Conservation (phyloP, 2,888 invertebrate genomes). For the Cabera pusaria region DNA sequence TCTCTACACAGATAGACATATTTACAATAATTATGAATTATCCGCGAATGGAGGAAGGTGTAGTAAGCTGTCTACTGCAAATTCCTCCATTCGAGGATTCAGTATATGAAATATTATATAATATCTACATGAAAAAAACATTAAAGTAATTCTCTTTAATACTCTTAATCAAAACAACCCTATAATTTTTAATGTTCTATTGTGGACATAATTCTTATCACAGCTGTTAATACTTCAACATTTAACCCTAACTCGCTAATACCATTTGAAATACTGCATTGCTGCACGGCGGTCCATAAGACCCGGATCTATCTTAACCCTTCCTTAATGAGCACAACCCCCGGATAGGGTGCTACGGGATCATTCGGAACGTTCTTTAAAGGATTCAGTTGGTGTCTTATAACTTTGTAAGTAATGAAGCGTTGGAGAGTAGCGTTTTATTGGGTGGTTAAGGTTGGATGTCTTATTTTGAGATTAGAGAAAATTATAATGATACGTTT, state of each 20-base stretch:
- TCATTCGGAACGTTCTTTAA: constrained; percentile 33
- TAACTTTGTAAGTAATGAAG: constrained; percentile 37
- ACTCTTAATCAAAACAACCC: too few species aligned
- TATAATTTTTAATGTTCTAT: too few species aligned
- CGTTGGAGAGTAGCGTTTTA: constrained; percentile 22
- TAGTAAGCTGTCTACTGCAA: too few species aligned
- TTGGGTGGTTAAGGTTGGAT: constrained; percentile 23
- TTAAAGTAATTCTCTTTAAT: too few species aligned
- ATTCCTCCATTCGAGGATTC: too few species aligned
- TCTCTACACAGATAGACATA: too few species aligned
- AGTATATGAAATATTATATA: too few species aligned
- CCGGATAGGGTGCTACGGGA: constrained; percentile 28
- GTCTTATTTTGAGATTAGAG: constrained; percentile 12
- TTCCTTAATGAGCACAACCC: constrained; percentile 50
- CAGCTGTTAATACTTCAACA: constrained; percentile 52
- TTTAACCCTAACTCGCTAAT: constrained; percentile 54
- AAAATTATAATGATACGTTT: too few species aligned
- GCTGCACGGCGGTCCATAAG: constrained; percentile 39
- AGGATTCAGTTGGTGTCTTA: constrained; percentile 22
- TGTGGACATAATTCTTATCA: constrained; percentile 31
- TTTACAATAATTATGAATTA: too few species aligned
- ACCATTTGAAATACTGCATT: constrained; percentile 58
- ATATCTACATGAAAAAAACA: too few species aligned
- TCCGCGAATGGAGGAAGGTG: too few species aligned
- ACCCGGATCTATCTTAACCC: constrained; percentile 58